Evolutionary conservation across 1,140 invertebrate species (phyloP), one percentile per base, ranked within the genome.

Genomic region (Drosophila arizonae): DNA sequence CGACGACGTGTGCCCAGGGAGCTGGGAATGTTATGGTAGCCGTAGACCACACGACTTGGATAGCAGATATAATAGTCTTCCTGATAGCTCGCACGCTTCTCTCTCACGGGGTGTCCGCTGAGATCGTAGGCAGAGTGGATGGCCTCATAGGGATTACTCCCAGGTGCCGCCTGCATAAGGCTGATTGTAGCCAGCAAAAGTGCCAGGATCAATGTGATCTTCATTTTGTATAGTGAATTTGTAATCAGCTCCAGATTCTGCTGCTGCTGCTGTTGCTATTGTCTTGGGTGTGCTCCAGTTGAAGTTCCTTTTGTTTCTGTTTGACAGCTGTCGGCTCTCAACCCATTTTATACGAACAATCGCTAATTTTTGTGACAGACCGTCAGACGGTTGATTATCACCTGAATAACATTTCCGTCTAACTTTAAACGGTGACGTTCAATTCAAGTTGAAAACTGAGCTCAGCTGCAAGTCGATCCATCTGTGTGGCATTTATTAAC

Each of bases 261-360:
- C 41, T 54, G 70, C 39, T 67, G 50, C 11, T 72, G n/a, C 17
- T 17, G 17, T 17, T 17, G 17, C 28, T 33, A 26, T 72, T 54
- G 70, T 24, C 21, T 72, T 24, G 21, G 17, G 11, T 33, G 64
- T 61, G 66, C 48, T 77, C 21, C 46, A 48, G 6, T 48, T 62
- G 72, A 43, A 68, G 76, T 82, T 86, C 76, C 79, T 87, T 67
- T 3, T 17, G 63, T 62, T 87, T 86, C 82, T 86, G 81, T 87
- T 61, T 39, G 46, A 62, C 15, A 52, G 26, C 66, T 46, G 26
- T 4, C 48, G 9, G 50, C 52, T 17, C n/a, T 6, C 21, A 26
- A n/a, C 56, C 43, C 24, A 55, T 79, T 81, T 87, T 87, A 87
- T 87, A 81, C 62, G 30, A 66, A 56, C 52, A 65, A 33, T 57